Evolutionary conservation across 2,888 invertebrate genomes (phyloP).

Genomic region (Melikaiella ostensackeni): DNA sequence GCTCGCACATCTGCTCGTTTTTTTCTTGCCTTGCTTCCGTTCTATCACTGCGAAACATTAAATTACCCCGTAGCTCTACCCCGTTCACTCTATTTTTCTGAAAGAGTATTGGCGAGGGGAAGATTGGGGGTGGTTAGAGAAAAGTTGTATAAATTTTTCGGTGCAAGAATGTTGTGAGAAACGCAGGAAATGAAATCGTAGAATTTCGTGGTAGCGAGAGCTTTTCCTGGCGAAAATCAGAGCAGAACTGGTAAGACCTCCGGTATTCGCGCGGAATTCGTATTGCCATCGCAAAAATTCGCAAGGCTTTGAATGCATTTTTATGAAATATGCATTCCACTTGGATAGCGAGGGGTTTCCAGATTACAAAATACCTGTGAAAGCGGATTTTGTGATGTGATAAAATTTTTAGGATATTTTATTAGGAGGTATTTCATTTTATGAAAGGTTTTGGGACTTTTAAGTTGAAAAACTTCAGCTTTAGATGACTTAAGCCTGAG

Average conservation of each 20-base stretch:
- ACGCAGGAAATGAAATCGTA: conserved; percentile 29
- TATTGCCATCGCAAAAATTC: conserved; percentile 1
- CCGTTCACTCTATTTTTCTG: not conserved
- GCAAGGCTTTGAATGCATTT: conserved; percentile 18
- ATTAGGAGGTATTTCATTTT: not conserved
- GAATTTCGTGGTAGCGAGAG: not conserved
- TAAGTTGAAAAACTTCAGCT: too few relatives aligned
- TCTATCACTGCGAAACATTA: conserved; percentile 18
- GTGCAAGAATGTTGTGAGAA: conserved; percentile 6
- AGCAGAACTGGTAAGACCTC: not conserved
- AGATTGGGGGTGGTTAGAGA: not conserved
- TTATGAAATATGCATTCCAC: conserved; percentile 29
- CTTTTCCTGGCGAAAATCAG: conserved; percentile 2
- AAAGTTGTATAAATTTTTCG: conserved; percentile 16
- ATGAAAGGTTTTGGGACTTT: too few relatives aligned
- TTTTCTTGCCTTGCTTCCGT: conserved; percentile 11
- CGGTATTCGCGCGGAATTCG: not conserved
- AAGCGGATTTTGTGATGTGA: not conserved
- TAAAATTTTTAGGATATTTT: not conserved
- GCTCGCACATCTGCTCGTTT: conserved; percentile 17
- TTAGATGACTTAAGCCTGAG: too few relatives aligned
- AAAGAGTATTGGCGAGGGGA: not conserved
- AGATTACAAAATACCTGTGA: not conserved
- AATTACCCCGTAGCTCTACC: not conserved
- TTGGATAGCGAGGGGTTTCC: not conserved